These are phyloP conservation scores for Thamnaconus septentrionalis DNA, from an alignment of 2,113 vertebrate species.

Conservation along the genomic window DNA sequence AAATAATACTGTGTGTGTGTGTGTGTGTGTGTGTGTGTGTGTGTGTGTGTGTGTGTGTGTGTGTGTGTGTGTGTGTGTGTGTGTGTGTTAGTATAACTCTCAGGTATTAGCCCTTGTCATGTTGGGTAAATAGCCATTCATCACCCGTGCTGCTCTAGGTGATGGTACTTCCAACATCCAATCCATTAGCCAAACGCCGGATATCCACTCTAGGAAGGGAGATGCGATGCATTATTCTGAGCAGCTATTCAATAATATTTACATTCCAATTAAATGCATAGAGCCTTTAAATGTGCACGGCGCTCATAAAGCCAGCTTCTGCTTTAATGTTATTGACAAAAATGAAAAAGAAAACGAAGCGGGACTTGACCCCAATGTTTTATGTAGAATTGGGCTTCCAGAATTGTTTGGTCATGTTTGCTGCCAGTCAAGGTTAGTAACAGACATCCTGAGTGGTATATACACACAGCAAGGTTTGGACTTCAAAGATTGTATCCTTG, in stretches of 20 bases:
- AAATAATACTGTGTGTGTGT: no score
- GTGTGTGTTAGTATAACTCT: conserved; percentile 47
- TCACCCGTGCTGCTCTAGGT: conserved; percentile 55
- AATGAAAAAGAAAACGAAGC: no score
- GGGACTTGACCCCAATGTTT: no score
- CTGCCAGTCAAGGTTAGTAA: no score
- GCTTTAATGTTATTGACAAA: no score
- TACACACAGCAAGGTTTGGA: no score
- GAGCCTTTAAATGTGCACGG: background rate
- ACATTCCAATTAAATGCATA: conserved; percentile 18
- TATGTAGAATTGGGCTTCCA: no score
- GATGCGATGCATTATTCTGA: conserved; percentile 8
- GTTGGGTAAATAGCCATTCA: conserved; percentile 74
- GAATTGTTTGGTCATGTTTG: no score
- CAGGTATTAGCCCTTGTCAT: conserved; percentile 69
- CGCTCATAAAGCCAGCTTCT: no score
- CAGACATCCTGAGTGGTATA: no score
- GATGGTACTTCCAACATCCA: conserved; percentile 61
- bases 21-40: no score
- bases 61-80: background rate
- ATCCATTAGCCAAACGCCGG: conserved; percentile 68
- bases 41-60: background rate
- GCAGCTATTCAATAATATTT: conserved; percentile 21
- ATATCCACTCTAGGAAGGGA: conserved; percentile 3
- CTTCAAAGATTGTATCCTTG: no score